Percentiles rank a stretch among this genome's conserved stretches.
These are phyloP conservation scores for Drosophila santomea DNA, from an alignment of 1,140 invertebrate genomes.

Conservation along the genomic window DNA sequence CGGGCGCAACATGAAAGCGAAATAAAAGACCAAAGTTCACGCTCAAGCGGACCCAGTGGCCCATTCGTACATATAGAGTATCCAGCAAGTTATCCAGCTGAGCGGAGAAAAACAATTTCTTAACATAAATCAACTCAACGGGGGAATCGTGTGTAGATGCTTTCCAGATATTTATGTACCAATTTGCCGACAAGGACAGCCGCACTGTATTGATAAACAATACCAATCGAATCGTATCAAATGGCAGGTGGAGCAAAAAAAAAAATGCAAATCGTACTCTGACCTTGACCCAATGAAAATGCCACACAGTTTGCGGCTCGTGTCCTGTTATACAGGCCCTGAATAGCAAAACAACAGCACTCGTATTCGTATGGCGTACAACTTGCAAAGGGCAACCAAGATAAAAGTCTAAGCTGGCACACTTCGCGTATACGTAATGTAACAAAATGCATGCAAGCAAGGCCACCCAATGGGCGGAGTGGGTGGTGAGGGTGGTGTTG, in stretches of 20 bases:
- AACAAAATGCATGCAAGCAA: conserved; percentile 28
- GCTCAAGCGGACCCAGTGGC: conserved; percentile 21
- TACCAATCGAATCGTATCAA: conserved; percentile 27
- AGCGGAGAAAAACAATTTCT: conserved; percentile 38
- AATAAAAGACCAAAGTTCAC: conserved; percentile 41
- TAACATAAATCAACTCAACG: conserved; percentile 44
- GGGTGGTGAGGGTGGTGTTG: not conserved
- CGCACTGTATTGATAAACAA: conserved; percentile 35
- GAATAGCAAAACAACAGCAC: conserved; percentile 12
- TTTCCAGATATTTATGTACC: conserved; percentile 32
- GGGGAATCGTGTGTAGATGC: conserved; percentile 23
- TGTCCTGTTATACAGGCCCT: conserved; percentile 19
- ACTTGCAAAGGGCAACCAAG: conserved; percentile 48
- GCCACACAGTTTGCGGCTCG: conserved; percentile 8
- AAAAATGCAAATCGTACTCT: conserved; percentile 45
- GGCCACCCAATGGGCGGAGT: not conserved
- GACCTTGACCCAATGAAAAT: conserved; percentile 50
- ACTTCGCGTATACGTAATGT: conserved; percentile 36
- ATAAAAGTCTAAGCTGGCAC: conserved; percentile 47
- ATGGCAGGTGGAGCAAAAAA: conserved; percentile 37
- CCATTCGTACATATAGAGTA: not conserved
- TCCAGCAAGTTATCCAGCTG: conserved; percentile 31
- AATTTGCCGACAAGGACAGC: conserved; percentile 43
- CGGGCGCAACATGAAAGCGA: conserved; percentile 28
- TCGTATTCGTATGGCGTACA: conserved; percentile 5